Evolutionary conservation across 2,113 vertebrate species (phyloP).

Genomic region (Hemiprocne comata): DNA sequence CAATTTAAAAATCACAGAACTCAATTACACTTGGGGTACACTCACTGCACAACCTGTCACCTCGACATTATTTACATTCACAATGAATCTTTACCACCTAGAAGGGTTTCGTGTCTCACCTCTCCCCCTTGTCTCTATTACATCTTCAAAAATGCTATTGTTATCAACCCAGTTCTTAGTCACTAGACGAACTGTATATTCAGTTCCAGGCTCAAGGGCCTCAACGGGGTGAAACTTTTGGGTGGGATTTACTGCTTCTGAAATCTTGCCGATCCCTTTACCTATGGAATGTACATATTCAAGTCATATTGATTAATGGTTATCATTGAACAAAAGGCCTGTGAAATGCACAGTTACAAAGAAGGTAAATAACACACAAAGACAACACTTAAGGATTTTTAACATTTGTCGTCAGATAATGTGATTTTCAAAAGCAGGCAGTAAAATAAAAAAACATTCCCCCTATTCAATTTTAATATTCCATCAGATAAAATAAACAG

Average conservation of each 20-base stretch:
- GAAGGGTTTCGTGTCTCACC: conserved; percentile 80
- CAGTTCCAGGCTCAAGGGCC: conserved; percentile 84
- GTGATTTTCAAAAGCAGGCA: background rate
- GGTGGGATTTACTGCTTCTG: conserved; percentile 85
- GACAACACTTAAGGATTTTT: background rate
- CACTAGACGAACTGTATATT: conserved; percentile 87
- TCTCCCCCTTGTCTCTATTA: conserved; percentile 88
- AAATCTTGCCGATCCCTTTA: conserved; percentile 84
- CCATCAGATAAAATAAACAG: background rate
- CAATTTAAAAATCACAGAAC: background rate
- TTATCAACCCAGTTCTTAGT: conserved; percentile 89
- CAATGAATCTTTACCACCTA: background rate
- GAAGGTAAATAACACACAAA: background rate
- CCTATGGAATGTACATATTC: conserved; percentile 84
- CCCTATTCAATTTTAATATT: background rate
- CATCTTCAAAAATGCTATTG: conserved; percentile 93
- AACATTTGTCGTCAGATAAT: background rate
- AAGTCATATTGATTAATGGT: conserved; percentile 47
- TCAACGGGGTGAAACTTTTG: conserved; percentile 86
- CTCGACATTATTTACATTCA: background rate
- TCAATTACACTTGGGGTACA: background rate
- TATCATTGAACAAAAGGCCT: background rate
- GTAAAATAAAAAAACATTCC: background rate
- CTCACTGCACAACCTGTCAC: background rate
- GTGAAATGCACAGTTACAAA: conserved; percentile 35